Evolutionary conservation across 2,888 invertebrate species (phyloP).

Genomic region (Dorcus hopei): DNA sequence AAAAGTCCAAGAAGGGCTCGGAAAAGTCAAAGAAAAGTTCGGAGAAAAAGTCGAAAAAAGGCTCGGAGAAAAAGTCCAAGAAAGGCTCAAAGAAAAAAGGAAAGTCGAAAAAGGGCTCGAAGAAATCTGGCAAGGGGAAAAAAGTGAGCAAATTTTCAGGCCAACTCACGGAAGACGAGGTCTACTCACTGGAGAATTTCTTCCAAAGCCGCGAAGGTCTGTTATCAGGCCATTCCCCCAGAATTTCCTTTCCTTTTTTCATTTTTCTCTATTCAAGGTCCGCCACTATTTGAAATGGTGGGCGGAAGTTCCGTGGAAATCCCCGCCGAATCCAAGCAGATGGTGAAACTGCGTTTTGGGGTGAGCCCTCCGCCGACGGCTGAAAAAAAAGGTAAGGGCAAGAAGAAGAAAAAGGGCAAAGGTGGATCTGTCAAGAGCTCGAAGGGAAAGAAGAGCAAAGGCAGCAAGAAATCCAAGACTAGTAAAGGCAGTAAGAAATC

Average conservation of each 20-base stretch:
- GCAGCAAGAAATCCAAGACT: conserved; percentile 14
- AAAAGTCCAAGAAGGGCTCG: neutral
- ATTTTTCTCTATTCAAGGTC: conserved; percentile 9
- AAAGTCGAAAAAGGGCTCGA: conserved; percentile 3
- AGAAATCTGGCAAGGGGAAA: conserved; percentile 6
- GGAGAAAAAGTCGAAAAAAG: conserved; percentile 5
- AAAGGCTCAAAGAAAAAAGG: neutral
- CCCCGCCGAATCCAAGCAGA: conserved; percentile 11
- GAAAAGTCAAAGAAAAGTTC: conserved; percentile 1
- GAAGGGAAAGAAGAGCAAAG: conserved; percentile 1
- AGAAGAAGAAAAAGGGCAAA: conserved; percentile 9
- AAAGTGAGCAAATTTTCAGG: conserved; percentile 24
- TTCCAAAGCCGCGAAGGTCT: conserved; percentile 20
- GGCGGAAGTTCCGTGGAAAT: conserved; percentile 9
- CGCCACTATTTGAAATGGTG: conserved; percentile 22
- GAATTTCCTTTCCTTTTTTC: neutral
- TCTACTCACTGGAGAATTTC: conserved; percentile 24
- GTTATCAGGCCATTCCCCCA: neutral
- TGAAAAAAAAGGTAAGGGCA: conserved; percentile 4
- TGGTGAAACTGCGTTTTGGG: conserved; percentile 19
- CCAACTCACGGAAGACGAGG: conserved; percentile 27
- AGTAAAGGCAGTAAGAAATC: conserved; percentile 11
- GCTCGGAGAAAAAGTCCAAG: conserved; percentile 4
- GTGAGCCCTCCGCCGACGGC: conserved; percentile 1
- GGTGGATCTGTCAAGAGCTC: conserved; percentile 8